A percentile compares a stretch with the other conserved stretches of the same genome.
phyloP scores from a whole-genome alignment of 2,113 vertebrate genomes.

The Vidua chalybeata region DNA sequence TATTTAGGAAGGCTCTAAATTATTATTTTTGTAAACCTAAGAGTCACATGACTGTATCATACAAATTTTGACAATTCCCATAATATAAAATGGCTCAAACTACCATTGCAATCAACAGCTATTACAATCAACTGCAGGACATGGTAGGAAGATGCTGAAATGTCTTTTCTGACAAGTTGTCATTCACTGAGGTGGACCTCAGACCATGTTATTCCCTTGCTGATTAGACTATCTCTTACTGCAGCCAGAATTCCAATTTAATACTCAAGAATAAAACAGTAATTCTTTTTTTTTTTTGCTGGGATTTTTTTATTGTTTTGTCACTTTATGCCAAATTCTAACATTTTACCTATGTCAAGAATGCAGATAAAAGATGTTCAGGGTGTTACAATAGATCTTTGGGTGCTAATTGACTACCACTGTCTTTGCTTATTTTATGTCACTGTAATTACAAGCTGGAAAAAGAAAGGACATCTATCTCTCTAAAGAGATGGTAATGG shows the following conservation, averaged over 20 bases:
- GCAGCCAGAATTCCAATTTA: conserved; percentile 41
- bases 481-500: not conserved
- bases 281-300: not conserved
- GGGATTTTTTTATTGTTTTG: not conserved
- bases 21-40: conserved; percentile 48
- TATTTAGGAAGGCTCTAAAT: conserved; percentile 10
- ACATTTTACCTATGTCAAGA: not conserved
- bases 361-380: not conserved
- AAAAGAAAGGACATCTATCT: not conserved
- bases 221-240: conserved; percentile 66
- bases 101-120: conserved; percentile 74
- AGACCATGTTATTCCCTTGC: conserved; percentile 16
- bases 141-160: conserved; percentile 63
- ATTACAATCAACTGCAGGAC: conserved; percentile 73
- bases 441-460: not conserved
- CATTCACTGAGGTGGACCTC: conserved; percentile 44
- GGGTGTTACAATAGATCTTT: not conserved
- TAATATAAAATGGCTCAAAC: conserved; percentile 63
- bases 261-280: not conserved
- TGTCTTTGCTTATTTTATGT: not conserved
- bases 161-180: conserved; percentile 58
- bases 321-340: not conserved
- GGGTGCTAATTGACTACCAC: not conserved
- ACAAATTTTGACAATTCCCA: conserved; percentile 69
- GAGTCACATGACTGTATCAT: conserved; percentile 33